phyloP scores from a whole-genome alignment of 2,113 vertebrate genomes.

The Bucco capensis region DNA sequence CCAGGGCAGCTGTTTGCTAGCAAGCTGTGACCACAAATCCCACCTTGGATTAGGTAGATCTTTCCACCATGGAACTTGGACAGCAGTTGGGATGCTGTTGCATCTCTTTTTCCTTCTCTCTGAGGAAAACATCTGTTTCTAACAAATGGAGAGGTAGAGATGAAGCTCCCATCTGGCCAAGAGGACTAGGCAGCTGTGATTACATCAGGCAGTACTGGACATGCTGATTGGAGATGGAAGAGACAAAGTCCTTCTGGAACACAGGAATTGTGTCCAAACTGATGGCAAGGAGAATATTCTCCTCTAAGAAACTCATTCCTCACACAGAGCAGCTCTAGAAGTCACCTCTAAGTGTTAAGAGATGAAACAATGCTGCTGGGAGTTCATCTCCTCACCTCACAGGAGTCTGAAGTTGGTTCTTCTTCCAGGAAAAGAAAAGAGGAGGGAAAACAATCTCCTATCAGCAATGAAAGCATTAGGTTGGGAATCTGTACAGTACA shows the following conservation, averaged over 20 bases:
- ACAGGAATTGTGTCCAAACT: not conserved
- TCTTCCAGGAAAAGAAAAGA: not conserved
- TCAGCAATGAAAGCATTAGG: not conserved
- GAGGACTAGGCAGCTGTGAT: not conserved
- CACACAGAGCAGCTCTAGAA: not conserved
- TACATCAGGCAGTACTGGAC: not conserved
- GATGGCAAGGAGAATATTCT: not conserved
- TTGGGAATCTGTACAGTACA: not conserved
- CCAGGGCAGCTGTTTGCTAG: not conserved
- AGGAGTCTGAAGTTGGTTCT: not conserved
- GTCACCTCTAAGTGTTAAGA: conserved; percentile 6
- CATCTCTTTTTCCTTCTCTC: not conserved
- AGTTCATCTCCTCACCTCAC: not conserved
- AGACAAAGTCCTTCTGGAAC: not conserved
- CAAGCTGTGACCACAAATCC: not conserved
- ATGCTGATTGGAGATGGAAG: not conserved
- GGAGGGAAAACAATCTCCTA: not conserved
- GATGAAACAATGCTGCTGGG: not conserved
- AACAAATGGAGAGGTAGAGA: not conserved
- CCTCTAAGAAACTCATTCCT: not conserved
- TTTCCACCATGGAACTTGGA: not conserved
- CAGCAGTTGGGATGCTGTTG: not conserved
- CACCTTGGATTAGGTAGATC: not conserved
- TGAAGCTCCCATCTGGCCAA: not conserved
- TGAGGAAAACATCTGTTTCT: conserved; percentile 29